A percentile compares a stretch with the other conserved stretches of the same genome.
Conservation (phyloP, 2,797 vertebrate species). For the Schizothorax lantsangensis region DNA sequence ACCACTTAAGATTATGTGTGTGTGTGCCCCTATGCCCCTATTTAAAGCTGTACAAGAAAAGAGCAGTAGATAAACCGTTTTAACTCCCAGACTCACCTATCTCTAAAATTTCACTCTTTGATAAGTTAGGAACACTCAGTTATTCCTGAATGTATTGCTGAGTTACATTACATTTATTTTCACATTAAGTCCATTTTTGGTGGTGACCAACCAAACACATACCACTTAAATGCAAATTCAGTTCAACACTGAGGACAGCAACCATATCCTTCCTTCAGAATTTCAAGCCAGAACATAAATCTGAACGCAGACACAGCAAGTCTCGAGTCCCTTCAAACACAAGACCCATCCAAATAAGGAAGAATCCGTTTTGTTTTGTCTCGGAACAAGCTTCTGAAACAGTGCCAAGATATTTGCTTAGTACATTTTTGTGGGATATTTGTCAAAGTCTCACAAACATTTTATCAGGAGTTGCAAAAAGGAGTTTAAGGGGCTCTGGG, state of each 20-base stretch:
- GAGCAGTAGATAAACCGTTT: constrained; percentile 54
- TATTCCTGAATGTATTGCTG: constrained; percentile 4
- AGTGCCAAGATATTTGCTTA: constrained; percentile 70
- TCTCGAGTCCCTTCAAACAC: constrained; percentile 53
- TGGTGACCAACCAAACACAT: background rate
- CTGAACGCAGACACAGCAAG: constrained; percentile 46
- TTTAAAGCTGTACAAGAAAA: constrained; percentile 65
- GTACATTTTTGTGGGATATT: constrained; percentile 74
- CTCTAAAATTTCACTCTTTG: constrained; percentile 19
- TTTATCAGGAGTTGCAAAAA: background rate
- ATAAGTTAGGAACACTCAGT: constrained; percentile 29
- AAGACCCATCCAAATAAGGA: constrained; percentile 73
- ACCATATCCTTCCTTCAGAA: constrained; percentile 15
- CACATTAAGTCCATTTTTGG: background rate
- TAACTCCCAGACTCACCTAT: constrained; percentile 50
- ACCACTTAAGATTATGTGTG: constrained; percentile 48
- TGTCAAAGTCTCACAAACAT: constrained; percentile 54
- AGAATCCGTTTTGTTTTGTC: constrained; percentile 63
- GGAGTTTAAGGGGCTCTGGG: constrained; percentile 13
- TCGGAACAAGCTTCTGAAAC: constrained; percentile 62
- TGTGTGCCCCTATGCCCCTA: constrained; percentile 63
- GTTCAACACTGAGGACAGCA: constrained; percentile 45
- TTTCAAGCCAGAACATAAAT: constrained; percentile 61
- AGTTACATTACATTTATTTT: background rate
- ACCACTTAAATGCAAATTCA: constrained; percentile 16